These are phyloP conservation scores for Cyrtorhinus lividipennis DNA, from an alignment of 1,140 invertebrate species.

Conservation along the genomic window DNA sequence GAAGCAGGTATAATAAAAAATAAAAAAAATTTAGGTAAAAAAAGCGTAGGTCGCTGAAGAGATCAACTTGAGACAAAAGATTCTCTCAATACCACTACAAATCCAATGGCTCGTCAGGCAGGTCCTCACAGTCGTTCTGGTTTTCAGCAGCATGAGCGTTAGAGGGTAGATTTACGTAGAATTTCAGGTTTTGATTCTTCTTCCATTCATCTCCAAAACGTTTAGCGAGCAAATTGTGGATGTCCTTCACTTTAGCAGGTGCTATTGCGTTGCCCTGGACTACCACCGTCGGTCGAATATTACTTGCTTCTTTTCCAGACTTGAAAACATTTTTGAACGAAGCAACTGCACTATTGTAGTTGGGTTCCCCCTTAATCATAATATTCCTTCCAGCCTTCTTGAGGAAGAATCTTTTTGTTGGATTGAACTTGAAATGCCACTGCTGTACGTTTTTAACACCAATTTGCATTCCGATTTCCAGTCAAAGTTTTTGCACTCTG, in stretches of 20 bases:
- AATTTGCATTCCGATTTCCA: neutral
- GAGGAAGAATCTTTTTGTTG: slow-evolving; percentile 15
- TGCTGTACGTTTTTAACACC: neutral
- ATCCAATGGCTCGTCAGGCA: too few relatives aligned
- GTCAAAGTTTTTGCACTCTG: too few relatives aligned
- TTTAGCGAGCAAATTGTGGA: slow-evolving; percentile 13
- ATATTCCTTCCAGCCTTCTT: neutral
- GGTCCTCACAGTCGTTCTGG: too few relatives aligned
- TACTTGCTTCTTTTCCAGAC: neutral
- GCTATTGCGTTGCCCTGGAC: neutral
- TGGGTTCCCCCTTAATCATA: slow-evolving; percentile 4
- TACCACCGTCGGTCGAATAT: neutral
- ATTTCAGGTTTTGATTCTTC: neutral
- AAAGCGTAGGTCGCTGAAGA: too few relatives aligned
- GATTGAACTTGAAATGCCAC: slow-evolving; percentile 17
- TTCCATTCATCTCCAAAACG: slow-evolving; percentile 17
- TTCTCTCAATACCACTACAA: too few relatives aligned
- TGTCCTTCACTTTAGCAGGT: slow-evolving; percentile 10
- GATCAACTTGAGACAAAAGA: too few relatives aligned
- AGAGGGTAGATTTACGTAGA: too few relatives aligned
- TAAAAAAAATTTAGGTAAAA: too few relatives aligned
- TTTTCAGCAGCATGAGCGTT: too few relatives aligned
- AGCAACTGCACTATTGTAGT: slow-evolving; percentile 7
- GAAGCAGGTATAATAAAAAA: too few relatives aligned
- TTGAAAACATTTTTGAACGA: neutral